Conservation (phyloP, 1,140 invertebrate species). For the Paramacrobiotus metropolitanus region DNA sequence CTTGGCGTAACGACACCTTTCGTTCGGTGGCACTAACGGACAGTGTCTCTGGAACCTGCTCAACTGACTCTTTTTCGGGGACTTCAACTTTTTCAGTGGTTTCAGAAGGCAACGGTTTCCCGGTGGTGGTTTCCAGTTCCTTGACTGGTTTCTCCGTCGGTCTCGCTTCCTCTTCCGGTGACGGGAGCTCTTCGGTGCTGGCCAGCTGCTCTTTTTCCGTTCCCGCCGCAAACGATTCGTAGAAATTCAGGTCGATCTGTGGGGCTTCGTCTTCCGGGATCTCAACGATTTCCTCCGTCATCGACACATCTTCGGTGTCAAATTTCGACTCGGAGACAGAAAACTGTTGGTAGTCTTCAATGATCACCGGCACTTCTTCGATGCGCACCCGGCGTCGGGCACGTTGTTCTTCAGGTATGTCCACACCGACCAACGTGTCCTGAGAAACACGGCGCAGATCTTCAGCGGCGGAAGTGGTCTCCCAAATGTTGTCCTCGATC, state of each 20-base stretch:
- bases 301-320: not conserved
- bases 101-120: no score
- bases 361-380: not conserved
- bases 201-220: no score
- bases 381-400: not conserved
- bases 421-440: not conserved
- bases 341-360: not conserved
- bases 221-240: not conserved
- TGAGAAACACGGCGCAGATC: not conserved
- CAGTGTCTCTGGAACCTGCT: not conserved
- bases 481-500: slow-evolving; percentile 1
- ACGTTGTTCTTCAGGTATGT: not conserved
- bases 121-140: no score
- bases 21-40: not conserved
- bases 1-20: not conserved
- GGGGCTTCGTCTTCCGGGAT: not conserved
- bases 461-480: not conserved
- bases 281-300: not conserved
- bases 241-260: not conserved
- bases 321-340: not conserved
- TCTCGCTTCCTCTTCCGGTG: no score
- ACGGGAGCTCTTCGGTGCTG: no score
- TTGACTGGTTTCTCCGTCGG: no score
- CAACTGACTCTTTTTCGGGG: no score
- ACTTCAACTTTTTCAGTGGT: no score